phyloP scores from a whole-genome alignment of 2,113 vertebrate genomes.

The Plecotus auritus region DNA sequence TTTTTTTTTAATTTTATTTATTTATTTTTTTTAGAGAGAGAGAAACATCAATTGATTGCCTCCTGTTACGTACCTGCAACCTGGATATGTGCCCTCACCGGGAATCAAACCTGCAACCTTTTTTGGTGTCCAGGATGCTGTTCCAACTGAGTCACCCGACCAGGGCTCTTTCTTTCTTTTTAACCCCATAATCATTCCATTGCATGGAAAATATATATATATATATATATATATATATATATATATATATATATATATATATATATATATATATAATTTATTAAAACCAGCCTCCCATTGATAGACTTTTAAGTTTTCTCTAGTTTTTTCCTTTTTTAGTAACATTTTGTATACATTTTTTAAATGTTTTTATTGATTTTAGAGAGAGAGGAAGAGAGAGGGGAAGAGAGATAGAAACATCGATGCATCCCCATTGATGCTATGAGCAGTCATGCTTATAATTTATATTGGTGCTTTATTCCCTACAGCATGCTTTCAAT shows the following conservation, averaged over 20 bases:
- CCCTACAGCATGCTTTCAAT: not conserved
- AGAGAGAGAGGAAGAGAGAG: too few relatives aligned
- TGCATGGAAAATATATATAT: not conserved
- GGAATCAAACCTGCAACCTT: not conserved
- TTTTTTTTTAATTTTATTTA: not conserved
- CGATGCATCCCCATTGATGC: not conserved
- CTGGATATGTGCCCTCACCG: not conserved
- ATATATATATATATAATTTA: not conserved
- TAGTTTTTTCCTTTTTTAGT: not conserved
- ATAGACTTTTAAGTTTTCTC: not conserved
- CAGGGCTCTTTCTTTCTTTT: not conserved
- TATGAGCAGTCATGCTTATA: not conserved
- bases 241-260: not conserved
- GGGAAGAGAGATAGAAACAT: too few relatives aligned
- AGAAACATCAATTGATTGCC: not conserved
- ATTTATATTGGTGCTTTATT: not conserved
- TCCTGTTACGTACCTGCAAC: not conserved
- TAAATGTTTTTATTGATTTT: too few relatives aligned
- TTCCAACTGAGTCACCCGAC: not conserved
- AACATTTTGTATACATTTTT: not conserved
- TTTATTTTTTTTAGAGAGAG: not conserved
- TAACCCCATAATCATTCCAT: not conserved
- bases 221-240: not conserved
- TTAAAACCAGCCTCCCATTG: not conserved
- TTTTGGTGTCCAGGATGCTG: not conserved